phyloP scores from a whole-genome alignment of 2,797 vertebrate genomes.

The Streptopelia turtur region DNA sequence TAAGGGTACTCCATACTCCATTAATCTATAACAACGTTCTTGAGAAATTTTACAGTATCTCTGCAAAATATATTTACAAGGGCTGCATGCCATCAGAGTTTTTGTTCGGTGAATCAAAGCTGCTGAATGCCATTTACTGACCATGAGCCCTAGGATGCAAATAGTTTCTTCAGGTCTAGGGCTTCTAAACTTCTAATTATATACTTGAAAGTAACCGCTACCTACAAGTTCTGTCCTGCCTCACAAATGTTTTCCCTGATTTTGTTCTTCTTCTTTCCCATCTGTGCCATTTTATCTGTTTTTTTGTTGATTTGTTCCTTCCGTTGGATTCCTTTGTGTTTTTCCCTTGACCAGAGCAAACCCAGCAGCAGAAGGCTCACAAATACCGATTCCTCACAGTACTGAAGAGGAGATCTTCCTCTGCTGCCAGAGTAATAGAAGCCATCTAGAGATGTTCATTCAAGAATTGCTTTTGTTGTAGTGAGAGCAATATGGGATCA shows the following conservation, averaged over 20 bases:
- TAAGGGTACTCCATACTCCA: conserved; percentile 43
- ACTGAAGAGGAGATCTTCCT: not conserved
- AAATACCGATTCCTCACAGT: not conserved
- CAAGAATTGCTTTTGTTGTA: not conserved
- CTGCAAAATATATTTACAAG: conserved; percentile 31
- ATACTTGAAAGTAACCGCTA: not conserved
- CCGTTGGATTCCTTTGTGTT: not conserved
- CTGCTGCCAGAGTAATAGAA: not conserved
- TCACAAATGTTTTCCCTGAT: not conserved
- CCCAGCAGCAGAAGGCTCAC: not conserved
- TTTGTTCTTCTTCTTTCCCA: not conserved
- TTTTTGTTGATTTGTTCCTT: not conserved
- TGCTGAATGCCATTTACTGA: not conserved
- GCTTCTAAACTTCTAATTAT: not conserved
- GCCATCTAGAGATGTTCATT: not conserved
- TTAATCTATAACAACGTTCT: conserved; percentile 44
- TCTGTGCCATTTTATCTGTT: not conserved
- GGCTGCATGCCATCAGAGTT: not conserved
- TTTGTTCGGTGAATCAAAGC: not conserved
- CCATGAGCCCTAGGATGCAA: not conserved
- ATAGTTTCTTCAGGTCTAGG: not conserved
- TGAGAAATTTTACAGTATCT: not conserved
- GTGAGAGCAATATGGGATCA: not conserved
- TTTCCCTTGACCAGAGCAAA: not conserved
- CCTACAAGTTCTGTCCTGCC: not conserved